These are phyloP conservation scores for Gambelia wislizenii DNA, from an alignment of 2,797 vertebrate genomes.

Conservation along the genomic window DNA sequence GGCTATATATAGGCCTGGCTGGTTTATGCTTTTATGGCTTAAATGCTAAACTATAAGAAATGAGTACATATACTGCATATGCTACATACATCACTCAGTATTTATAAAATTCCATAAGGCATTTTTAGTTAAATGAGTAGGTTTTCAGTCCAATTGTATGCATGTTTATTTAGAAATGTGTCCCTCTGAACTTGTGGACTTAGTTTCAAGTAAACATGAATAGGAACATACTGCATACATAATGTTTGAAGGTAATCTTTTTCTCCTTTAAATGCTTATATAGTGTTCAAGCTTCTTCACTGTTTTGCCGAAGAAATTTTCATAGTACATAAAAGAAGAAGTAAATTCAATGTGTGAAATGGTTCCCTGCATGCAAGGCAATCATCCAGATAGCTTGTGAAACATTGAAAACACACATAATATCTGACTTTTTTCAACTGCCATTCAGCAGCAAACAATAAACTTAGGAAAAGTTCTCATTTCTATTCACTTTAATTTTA, in stretches of 20 bases:
- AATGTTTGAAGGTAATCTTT: slow-evolving; percentile 6
- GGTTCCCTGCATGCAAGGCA: not conserved
- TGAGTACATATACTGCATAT: not conserved
- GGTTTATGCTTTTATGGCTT: not conserved
- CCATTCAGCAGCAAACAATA: not conserved
- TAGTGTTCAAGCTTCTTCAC: not conserved
- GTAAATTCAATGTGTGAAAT: not conserved
- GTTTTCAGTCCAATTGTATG: not conserved
- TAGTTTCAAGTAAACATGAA: slow-evolving; percentile 2
- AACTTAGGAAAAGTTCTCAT: not conserved
- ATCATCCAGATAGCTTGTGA: not conserved
- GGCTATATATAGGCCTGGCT: not conserved
- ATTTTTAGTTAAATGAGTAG: not conserved
- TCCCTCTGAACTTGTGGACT: not conserved
- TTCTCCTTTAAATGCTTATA: not conserved
- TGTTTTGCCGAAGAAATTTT: not conserved
- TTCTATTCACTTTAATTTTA: not conserved
- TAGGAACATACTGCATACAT: not conserved
- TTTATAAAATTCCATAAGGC: not conserved
- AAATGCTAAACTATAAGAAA: not conserved
- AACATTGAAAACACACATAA: not conserved
- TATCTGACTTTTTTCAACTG: not conserved
- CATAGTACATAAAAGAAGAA: not conserved
- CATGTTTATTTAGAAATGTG: not conserved
- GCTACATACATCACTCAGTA: not conserved